These are phyloP conservation scores for Shargacucullia verbasci DNA, from an alignment of 2,888 invertebrate genomes.

Conservation along the genomic window DNA sequence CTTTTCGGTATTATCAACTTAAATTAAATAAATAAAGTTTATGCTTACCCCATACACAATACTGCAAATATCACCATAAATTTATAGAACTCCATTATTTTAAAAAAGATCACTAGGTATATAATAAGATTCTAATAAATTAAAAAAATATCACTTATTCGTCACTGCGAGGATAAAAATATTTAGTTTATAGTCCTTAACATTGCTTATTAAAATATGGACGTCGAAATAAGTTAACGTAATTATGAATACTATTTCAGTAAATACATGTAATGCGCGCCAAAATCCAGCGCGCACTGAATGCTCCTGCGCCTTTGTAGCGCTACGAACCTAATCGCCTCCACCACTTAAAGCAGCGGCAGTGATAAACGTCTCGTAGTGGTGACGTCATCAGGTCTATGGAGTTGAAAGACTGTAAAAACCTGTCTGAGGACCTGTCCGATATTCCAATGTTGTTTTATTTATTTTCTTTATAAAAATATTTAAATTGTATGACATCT, in stretches of 20 bases:
- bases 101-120: slow-evolving; percentile 21
- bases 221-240: slow-evolving; percentile 18
- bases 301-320: slow-evolving; percentile 40
- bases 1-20: neutral
- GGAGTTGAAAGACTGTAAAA: slow-evolving; percentile 8
- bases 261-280: slow-evolving; percentile 47
- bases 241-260: slow-evolving; percentile 24
- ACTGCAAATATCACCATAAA: slow-evolving; percentile 48
- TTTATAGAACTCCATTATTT: slow-evolving; percentile 45
- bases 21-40: neutral
- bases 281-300: slow-evolving; percentile 53
- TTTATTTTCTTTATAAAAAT: neutral
- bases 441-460: slow-evolving; percentile 3
- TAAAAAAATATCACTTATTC: slow-evolving; percentile 43
- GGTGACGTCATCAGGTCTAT: slow-evolving; percentile 41
- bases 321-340: slow-evolving; percentile 28
- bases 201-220: slow-evolving; percentile 31
- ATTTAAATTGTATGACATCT: slow-evolving; percentile 18
- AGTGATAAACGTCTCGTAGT: slow-evolving; percentile 39
- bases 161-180: slow-evolving; percentile 32
- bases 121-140: slow-evolving; percentile 15
- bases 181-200: slow-evolving; percentile 21
- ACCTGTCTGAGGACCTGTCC: slow-evolving; percentile 7
- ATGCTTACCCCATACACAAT: slow-evolving; percentile 51
- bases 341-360: slow-evolving; percentile 20